Evolutionary conservation across 2,888 invertebrate species (phyloP).

Genomic region (Melanchra persicariae): DNA sequence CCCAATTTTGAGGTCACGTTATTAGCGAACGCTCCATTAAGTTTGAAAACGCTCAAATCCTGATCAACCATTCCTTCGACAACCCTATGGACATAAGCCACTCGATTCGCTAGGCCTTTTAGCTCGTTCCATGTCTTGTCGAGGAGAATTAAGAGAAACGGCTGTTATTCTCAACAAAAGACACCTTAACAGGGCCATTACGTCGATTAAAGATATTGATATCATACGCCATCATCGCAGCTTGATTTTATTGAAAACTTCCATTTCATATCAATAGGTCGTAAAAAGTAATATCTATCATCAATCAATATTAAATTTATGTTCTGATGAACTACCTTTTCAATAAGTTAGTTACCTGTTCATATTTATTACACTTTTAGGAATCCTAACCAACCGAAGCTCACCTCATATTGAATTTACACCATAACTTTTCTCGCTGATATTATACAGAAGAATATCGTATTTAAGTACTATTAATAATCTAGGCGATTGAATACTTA

Average conservation of each 20-base stretch:
- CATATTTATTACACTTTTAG: no score
- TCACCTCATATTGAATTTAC: no score
- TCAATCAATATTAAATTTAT: not conserved
- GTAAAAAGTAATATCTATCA: constrained; percentile 1
- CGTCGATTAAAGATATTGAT: constrained; percentile 15
- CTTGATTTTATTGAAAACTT: constrained; percentile 32
- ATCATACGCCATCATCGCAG: constrained; percentile 25
- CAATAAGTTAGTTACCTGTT: not conserved
- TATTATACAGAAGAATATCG: no score
- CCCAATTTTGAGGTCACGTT: no score
- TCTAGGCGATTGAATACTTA: no score
- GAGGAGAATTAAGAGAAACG: not conserved
- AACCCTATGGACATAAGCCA: no score
- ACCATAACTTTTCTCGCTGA: no score
- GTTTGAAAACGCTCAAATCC: no score
- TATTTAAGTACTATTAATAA: no score
- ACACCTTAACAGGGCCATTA: not conserved
- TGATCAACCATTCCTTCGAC: no score
- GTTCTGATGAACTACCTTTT: not conserved
- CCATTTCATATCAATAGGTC: not conserved
- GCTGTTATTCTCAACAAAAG: not conserved
- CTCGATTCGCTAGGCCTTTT: not conserved
- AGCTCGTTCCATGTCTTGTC: not conserved
- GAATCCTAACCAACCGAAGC: no score
- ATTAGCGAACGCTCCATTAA: no score